Evolutionary conservation across 2,888 invertebrate genomes (phyloP), one percentile per base, ranked within the genome.

Genomic region (Sinodicranocentrus sp.): DNA sequence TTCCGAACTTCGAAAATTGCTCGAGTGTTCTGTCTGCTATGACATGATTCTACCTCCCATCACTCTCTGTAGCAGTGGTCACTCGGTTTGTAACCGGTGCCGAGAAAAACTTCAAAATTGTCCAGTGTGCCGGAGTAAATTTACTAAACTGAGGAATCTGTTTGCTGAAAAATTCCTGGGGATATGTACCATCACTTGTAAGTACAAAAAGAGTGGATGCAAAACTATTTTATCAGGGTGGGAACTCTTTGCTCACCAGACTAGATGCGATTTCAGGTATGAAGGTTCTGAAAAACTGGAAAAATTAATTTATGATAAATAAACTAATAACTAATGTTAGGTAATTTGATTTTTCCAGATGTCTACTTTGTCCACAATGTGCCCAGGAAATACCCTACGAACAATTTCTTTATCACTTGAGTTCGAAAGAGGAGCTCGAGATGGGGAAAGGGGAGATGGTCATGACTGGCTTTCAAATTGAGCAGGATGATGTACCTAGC

Each of bases 21-120:
- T 87, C 0, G 85, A 85, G 65, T 87, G 87, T 23, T 86, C 87
- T 0, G 85, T 87, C 3, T 87, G 87, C 57, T 85, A 82, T 48
- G 83, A 85, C 39, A 59, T 83, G 17, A 75, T 82, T 1, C 52
- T 86, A 2, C 85, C 87, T 10, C 87, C 87, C 10, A 84, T 86
- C 13, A 54, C 70, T 2, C 67, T 82, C 3, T 87, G 87, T 23
- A 52, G 39, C 1, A 48, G 48, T 2, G 87, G 87, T 15, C 87
- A 87, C 57, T 43, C 72, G 3, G 68, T 86, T 10, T 87, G 87
- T 54, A 70, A 78, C 8, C 19, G 59, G 6, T 87, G 87, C 70
- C 57, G 73, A n/a, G 48, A 61, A 25, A 57, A 84, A 19, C 65
- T 85, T 13, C n/a, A 23, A 10, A 82, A 10, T 5, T 87, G 87